These are phyloP conservation scores for Thryonomys swinderianus DNA, from an alignment of 2,113 vertebrate genomes.

Conservation along the genomic window DNA sequence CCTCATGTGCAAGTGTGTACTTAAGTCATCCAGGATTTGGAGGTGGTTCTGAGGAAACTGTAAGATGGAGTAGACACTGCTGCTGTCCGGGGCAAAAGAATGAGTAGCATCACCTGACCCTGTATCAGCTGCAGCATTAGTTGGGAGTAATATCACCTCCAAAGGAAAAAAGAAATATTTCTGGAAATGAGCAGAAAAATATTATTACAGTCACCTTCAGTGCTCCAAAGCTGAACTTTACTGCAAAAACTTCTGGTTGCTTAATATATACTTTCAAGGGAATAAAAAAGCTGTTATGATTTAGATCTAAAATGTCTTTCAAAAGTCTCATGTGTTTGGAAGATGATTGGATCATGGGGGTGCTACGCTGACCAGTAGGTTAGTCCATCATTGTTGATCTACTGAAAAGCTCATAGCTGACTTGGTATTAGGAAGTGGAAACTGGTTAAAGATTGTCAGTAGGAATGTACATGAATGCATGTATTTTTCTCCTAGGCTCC, in stretches of 20 bases:
- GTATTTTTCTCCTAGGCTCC: neutral
- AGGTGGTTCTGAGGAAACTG: neutral
- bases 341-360: neutral
- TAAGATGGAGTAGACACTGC: neutral
- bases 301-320: neutral
- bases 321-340: neutral
- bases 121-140: neutral
- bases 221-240: neutral
- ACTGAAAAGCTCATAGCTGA: neutral
- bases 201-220: neutral
- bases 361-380: neutral
- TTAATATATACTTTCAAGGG: neutral
- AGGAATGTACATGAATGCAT: neutral
- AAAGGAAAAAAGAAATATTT: neutral
- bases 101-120: neutral
- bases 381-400: neutral
- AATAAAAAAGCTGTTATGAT: neutral
- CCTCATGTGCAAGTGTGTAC: neutral
- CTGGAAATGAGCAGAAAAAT: rapidly evolving
- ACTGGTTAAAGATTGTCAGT: neutral
- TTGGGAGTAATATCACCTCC: neutral
- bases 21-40: neutral
- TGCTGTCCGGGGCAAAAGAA: neutral
- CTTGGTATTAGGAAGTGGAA: neutral
- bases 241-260: neutral